A percentile compares a stretch with the other conserved stretches of the same genome.
phyloP scores from a whole-genome alignment of 2,888 invertebrate species.

The Pseudanteris insignis region DNA sequence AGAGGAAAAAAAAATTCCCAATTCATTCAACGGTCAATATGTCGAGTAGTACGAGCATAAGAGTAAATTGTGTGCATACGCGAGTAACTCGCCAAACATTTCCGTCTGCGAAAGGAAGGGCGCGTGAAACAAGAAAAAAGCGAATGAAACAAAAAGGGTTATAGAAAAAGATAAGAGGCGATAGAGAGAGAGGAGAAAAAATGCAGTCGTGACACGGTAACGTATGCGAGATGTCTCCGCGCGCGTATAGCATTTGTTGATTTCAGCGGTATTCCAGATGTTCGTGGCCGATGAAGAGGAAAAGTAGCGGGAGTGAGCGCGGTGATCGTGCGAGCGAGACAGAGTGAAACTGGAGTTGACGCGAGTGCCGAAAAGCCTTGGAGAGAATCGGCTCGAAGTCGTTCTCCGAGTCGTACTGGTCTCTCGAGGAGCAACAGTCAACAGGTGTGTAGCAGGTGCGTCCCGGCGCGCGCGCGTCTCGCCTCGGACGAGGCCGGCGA shows the following conservation, averaged over 20 bases:
- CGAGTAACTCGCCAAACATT: too few relatives aligned
- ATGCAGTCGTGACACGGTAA: slow-evolving; percentile 8
- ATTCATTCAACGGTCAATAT: too few relatives aligned
- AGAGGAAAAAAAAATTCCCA: too few relatives aligned
- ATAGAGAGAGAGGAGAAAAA: slow-evolving; percentile 7
- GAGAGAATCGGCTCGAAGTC: slow-evolving; percentile 44
- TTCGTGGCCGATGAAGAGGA: slow-evolving; percentile 20
- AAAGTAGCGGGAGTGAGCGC: slow-evolving; percentile 8
- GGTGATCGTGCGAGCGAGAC: not conserved
- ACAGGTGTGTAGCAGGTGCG: slow-evolving; percentile 65
- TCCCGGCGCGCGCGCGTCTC: slow-evolving; percentile 55
- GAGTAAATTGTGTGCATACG: too few relatives aligned
- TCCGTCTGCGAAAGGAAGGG: too few relatives aligned
- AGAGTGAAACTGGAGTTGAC: slow-evolving; percentile 30
- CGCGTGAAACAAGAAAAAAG: too few relatives aligned
- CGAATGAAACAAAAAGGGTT: not conserved
- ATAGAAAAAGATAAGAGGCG: too few relatives aligned
- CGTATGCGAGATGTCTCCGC: slow-evolving; percentile 33
- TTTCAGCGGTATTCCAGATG: slow-evolving; percentile 45
- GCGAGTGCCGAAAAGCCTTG: slow-evolving; percentile 44
- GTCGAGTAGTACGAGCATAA: too few relatives aligned
- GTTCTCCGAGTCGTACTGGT: slow-evolving; percentile 44
- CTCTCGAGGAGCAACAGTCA: slow-evolving; percentile 58
- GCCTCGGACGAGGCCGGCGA: slow-evolving; percentile 49
- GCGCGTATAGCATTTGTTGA: slow-evolving; percentile 29